A percentile compares a stretch with the other conserved stretches of the same genome.
Evolutionary conservation across 2,888 invertebrate genomes (phyloP).

Genomic region (Lasioglossum vierecki): DNA sequence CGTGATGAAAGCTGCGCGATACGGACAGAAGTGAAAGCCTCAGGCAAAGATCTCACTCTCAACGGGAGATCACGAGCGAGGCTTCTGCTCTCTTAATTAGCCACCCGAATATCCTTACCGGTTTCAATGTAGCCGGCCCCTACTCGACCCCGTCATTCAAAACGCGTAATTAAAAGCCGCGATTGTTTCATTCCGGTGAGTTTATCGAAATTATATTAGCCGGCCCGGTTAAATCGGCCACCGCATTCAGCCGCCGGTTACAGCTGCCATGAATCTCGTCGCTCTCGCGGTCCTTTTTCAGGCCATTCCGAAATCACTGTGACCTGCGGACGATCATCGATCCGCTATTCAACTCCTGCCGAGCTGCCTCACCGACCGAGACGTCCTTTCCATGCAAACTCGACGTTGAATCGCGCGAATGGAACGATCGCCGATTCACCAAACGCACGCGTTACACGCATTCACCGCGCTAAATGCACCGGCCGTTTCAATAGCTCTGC

Average conservation of each 20-base stretch:
- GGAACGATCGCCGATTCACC: background rate
- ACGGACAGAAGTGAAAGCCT: conserved; percentile 30
- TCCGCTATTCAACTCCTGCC: background rate
- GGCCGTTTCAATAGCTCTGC: conserved; percentile 16
- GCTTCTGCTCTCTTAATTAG: conserved; percentile 49
- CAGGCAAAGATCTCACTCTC: conserved; percentile 14
- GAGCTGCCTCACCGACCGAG: background rate
- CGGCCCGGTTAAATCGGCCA: background rate
- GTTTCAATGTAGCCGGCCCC: conserved; percentile 30
- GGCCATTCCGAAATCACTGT: background rate
- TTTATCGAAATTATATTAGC: conserved; percentile 44
- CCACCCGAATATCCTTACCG: conserved; percentile 43
- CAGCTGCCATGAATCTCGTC: background rate
- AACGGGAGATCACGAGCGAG: conserved; percentile 34
- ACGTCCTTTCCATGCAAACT: background rate
- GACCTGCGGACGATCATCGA: background rate
- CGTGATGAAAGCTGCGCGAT: conserved; percentile 34
- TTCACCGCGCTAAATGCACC: background rate
- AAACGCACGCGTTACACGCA: background rate
- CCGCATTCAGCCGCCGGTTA: conserved; percentile 12
- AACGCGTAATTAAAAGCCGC: conserved; percentile 27
- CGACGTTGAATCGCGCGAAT: background rate
- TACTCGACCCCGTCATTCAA: conserved; percentile 1
- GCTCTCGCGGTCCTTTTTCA: background rate
- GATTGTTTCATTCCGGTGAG: conserved; percentile 30